Evolutionary conservation across 2,113 vertebrate genomes (phyloP), one percentile per base, ranked within the genome.

Genomic region (Opisthocomus hoazin): DNA sequence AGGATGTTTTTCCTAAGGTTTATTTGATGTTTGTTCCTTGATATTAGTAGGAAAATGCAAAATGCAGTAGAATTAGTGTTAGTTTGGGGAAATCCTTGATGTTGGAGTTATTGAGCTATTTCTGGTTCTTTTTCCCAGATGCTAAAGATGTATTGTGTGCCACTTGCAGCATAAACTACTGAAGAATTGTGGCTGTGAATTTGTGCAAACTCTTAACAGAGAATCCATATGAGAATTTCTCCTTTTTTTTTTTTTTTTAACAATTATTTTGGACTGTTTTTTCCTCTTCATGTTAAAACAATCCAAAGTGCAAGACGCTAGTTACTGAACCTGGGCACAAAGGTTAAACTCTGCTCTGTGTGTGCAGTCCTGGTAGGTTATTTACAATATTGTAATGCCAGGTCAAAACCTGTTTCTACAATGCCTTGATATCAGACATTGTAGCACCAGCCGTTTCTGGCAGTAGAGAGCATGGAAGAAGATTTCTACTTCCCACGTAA

Each of bases 161-260:
- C 97, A 97, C 94, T 96, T 96, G 97, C 97, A 98, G 96, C 97
- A 95, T 97, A 97, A 98, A 98, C 98, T 98, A 98, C 98, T 98
- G 98, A 98, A 90, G 96, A 98, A 95, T 95, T 96, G 97, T 97
- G 97, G 96, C 95, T 98, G 96, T 98, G 97, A 97, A 96, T 97
- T 94, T 96, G 92, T 97, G 97, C 96, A 97, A 97, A 88, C 83
- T 95, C 97, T 96, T 96, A 95, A 97, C 91, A 94, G 94, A 87
- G 87, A 94, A 91, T 87, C 96, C 90, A 58, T 96, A 90, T 91
- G 93, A 90, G 94, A 94, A 87, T 77, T 95, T 86, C 95, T 97
- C 86, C 84, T 20, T 82, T 87, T 90, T 96, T n/a, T n/a, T n/a
- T 20, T 82, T 87, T 90, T 96, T 87, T 70, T 64, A 93, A 93